These are phyloP conservation scores for Hepsetus odoe DNA, from an alignment of 2,113 vertebrate species.

Conservation along the genomic window DNA sequence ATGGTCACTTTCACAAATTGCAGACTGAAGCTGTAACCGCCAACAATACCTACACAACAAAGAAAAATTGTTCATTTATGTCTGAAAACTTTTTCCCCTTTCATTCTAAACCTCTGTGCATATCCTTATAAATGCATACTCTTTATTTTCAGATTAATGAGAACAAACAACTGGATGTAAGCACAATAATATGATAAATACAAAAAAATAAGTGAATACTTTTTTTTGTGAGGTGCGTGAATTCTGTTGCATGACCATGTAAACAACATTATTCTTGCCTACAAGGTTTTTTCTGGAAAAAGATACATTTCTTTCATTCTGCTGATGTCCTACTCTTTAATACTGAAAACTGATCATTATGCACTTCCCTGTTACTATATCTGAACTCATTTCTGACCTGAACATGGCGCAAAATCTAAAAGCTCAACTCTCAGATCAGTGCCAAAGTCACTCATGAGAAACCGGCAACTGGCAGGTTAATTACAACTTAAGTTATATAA, in stretches of 20 bases:
- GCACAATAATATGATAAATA: too few relatives aligned
- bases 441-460: background rate
- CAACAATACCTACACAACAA: too few relatives aligned
- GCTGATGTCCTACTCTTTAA: background rate
- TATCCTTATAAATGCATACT: too few relatives aligned
- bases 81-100: too few relatives aligned
- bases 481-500: background rate
- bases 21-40: too few relatives aligned
- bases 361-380: background rate
- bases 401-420: background rate
- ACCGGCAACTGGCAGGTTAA: background rate
- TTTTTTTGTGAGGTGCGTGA: too few relatives aligned
- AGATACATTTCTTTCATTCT: background rate
- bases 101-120: too few relatives aligned
- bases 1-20: too few relatives aligned
- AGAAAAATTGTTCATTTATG: too few relatives aligned
- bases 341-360: background rate
- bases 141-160: too few relatives aligned
- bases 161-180: too few relatives aligned
- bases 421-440: background rate
- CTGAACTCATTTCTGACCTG: background rate
- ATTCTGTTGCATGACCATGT: background rate
- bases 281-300: background rate
- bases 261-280: background rate
- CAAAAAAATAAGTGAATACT: too few relatives aligned